A percentile compares a stretch with the other conserved stretches of the same genome.
These are phyloP conservation scores for Lapara coniferarum DNA, from an alignment of 2,888 invertebrate genomes.

Conservation along the genomic window DNA sequence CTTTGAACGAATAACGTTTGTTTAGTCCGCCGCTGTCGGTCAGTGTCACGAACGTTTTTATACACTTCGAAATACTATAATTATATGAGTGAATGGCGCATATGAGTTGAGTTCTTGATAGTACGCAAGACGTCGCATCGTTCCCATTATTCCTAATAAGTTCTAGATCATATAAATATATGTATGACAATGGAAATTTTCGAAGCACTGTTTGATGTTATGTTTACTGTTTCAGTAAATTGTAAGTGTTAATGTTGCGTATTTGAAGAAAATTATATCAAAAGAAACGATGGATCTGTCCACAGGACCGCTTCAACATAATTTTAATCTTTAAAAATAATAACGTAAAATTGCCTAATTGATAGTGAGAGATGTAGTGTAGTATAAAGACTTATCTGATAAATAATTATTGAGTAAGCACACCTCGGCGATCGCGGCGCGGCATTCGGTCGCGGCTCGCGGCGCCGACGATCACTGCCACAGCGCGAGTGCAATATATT, in stretches of 20 bases:
- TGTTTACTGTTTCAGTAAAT: conserved; percentile 28
- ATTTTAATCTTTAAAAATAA: conserved; percentile 69
- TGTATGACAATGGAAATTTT: conserved; percentile 35
- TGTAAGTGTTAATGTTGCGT: conserved; percentile 52
- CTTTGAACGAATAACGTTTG: neutral
- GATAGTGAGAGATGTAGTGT: conserved; percentile 80
- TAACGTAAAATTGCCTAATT: conserved; percentile 75
- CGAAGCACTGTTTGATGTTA: conserved; percentile 23
- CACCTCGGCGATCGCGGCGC: conserved; percentile 43
- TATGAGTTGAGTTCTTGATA: conserved; percentile 32
- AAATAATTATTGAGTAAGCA: conserved; percentile 64
- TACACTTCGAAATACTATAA: conserved; percentile 38
- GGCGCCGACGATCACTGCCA: conserved; percentile 64
- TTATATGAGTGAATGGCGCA: conserved; percentile 41
- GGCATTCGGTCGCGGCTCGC: conserved; percentile 35
- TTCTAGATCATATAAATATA: conserved; percentile 84
- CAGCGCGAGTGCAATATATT: conserved; percentile 74
- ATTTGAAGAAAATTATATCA: conserved; percentile 50
- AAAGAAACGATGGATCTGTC: conserved; percentile 56
- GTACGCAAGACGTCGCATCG: conserved; percentile 46
- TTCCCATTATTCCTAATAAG: conserved; percentile 70
- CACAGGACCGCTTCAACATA: conserved; percentile 62
- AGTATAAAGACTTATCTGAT: conserved; percentile 71
- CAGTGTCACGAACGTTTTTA: conserved; percentile 27
- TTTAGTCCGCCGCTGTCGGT: neutral